Evolutionary conservation across 2,888 invertebrate species (phyloP), one percentile per base, ranked within the genome.

Genomic region (Xestia rhomboidea): DNA sequence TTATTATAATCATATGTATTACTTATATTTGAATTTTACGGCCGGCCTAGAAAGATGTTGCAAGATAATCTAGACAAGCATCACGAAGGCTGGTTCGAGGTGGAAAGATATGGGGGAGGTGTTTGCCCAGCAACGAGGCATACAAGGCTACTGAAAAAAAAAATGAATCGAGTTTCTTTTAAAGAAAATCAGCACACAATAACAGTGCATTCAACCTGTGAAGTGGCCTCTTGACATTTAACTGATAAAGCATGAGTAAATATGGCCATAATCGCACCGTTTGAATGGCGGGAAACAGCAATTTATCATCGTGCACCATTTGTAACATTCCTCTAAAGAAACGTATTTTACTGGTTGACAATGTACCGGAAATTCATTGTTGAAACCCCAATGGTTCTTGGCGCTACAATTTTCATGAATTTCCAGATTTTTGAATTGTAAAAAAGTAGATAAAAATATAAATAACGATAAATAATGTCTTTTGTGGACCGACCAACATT

Each of bases 221-320:
- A 41, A 57, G 49, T 30, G 13, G 11, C 27, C 41, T 27, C 30
- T 34, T 54, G 38, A 54, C 46, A 75, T 57, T 76, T 24, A 13
- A 7, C 27, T 41, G 24, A 34, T 81, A 27, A 64, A 68, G 27
- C 8, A 62, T 71, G 30, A 68, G 38, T 68, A 68, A 64, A 79
- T 66, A 66, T 51, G 66, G 6, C 34, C 34, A 24, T 68, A 57
- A 70, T 70, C 24, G 30, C 73, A 7, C 15, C 27, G 30, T n/a
- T 38, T 60, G 62, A 83, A 75, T 73, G 54, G 60, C 54, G 38
- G 63, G 11, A 82, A 84, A 46, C 49, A 51, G 57, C 63, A 49
- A 82, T 82, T 84, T 84, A 70, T 84, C 81, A 84, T 71, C 63
- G 11, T 21, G 8, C 10, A 27, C 49, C 51, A 71, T 84, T 82